Evolutionary conservation across 2,888 invertebrate genomes (phyloP), one percentile per base, ranked within the genome.

Genomic region (Leptinotarsa tumamoca): DNA sequence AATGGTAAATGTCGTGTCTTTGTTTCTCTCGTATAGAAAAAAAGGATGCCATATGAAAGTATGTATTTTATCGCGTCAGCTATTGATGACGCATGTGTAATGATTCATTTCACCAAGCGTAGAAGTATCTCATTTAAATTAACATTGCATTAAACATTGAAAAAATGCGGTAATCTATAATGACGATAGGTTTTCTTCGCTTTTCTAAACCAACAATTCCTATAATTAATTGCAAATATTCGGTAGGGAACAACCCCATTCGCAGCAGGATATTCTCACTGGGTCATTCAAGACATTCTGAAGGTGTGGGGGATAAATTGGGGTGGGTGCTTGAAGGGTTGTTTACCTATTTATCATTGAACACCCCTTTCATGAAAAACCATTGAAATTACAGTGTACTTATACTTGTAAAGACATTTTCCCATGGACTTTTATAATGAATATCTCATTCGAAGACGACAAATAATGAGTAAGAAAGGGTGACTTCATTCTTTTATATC

Each of bases 351-450:
- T 17, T 7, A 27, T 27, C 17, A 63, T 63, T 18, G 43, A n/a
- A 63, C 63, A 63, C 27, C 33, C 63, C 63, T 43, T 63, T 17
- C n/a, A 33, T 43, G 63, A 63, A 33, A 10, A 4, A 33, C 15
- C 14, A 27, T 23, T 27, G 61, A 63, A 43, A 43, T 63, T 33
- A 2, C 5, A 15, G 3, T 21, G 58, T 58, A 21, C 58, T 21
- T 63, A 17, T 33, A 27, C 33, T n/a, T 56, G 51, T 58, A 14
- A 51, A 68, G 68, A 68, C 33, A 66, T 69, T 72, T 75, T 75
- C 72, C 75, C 75, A 72, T 23, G 69, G 75, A 69, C n/a, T 61
- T 10, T 63, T 33, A 67, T 66, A 72, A 72, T 75, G 75, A 72
- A 66, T 75, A 61, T 69, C 58, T 72, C 10, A 43, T 43, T 72